Evolutionary conservation across 2,797 vertebrate species (phyloP).

Genomic region (Hoplostethus mediterraneus): DNA sequence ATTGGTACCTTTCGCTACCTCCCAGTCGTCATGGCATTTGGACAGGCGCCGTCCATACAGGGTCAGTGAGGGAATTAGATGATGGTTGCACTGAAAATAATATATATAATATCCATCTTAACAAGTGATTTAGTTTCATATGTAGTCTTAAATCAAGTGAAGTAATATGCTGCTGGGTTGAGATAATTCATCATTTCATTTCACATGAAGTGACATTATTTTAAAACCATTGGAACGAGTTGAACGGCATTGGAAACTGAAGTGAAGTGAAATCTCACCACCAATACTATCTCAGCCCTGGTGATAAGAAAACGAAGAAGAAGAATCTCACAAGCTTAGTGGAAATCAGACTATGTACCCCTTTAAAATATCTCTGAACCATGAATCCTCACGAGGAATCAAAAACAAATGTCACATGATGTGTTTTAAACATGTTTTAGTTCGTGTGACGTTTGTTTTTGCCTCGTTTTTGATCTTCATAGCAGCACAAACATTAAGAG

Average conservation of each 20-base stretch:
- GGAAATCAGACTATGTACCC: not conserved
- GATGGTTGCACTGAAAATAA: not conserved
- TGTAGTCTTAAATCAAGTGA: not conserved
- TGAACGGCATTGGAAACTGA: too few relatives aligned
- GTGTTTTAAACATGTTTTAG: too few relatives aligned
- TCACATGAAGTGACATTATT: not conserved
- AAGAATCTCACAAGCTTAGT: too few relatives aligned
- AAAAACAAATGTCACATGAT: too few relatives aligned
- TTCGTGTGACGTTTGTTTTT: too few relatives aligned
- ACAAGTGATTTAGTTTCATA: not conserved
- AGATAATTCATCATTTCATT: not conserved
- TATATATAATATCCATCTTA: not conserved
- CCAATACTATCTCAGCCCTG: too few relatives aligned
- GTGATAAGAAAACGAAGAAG: too few relatives aligned
- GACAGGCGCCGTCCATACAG: not conserved
- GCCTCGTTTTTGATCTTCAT: too few relatives aligned
- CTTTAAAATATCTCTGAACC: not conserved
- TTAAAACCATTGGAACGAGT: not conserved
- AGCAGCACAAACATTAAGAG: not conserved
- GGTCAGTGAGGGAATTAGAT: not conserved
- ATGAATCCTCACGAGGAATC: not conserved
- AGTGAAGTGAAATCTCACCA: too few relatives aligned
- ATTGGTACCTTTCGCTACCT: constrained; percentile 8
- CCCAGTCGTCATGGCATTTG: constrained; percentile 18
- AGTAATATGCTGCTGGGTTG: not conserved